Evolutionary conservation across 2,888 invertebrate species (phyloP), one percentile per base, ranked within the genome.

Genomic region (Tetranychus truncatus): DNA sequence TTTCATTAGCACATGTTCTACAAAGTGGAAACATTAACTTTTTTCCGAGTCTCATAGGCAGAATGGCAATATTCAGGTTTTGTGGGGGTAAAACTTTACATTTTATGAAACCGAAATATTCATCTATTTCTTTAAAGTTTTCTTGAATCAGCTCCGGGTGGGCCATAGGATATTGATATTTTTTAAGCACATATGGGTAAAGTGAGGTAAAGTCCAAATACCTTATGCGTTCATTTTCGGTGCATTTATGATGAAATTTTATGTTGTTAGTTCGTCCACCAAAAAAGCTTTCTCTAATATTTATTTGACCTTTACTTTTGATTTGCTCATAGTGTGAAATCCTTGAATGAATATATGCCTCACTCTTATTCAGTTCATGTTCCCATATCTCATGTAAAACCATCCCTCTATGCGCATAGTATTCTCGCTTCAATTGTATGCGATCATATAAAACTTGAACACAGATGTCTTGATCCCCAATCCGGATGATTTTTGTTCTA

Each of bases 81-180:
- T 74, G 82, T 8, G 80, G 81, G 5, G 81, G 79, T 18, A 80
- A 44, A 7, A 81, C 75, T 73, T 78, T 78, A 72, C 80, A 80
- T 75, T 81, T 79, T 6, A 80, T 74, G 8, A 80, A 44, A 7
- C 81, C 81, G 74, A 79, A 78, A 71, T 80, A 80, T 21, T 2
- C 2, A 11, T 46, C 11, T 7, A 46, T 46, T 7, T 46, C 46
- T 1, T 1, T 1, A 67, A 67, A 81, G 66, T 80, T 75, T 75
- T 79, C 76, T 8, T 73, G 66, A 75, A 73, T 78, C 75, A 80
- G 76, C n/a, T 77, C 34, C 4, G 79, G 78, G 69, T 80, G 80
- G 9, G 79, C 79, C 0, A 80, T 45, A 2, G 81, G 80, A 72
- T 79, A 80, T 1, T 69, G n/a, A 4, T 45, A 7, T 1, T 45